Evolutionary conservation across 2,113 vertebrate species (phyloP).

Genomic region (Chaetorhynchus papuensis): DNA sequence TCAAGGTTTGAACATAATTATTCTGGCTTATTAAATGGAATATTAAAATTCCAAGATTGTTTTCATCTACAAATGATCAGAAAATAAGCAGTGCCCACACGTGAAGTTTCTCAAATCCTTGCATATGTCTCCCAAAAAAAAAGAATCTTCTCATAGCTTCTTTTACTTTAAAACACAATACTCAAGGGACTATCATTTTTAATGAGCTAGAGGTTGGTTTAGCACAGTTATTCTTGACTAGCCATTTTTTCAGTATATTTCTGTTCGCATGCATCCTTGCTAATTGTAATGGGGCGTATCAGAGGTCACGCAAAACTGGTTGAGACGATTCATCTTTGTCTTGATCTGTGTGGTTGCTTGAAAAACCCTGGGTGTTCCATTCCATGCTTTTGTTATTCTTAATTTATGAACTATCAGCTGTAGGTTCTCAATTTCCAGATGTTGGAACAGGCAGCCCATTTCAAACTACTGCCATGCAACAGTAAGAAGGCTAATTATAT

Average conservation of each 20-base stretch:
- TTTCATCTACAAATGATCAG: not conserved
- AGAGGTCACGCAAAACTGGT: not conserved
- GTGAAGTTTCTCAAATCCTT: not conserved
- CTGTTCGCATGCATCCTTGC: not conserved
- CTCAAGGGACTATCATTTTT: not conserved
- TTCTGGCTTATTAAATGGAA: not conserved
- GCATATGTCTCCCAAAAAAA: fast-evolving
- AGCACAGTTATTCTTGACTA: not conserved
- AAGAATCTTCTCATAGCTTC: not conserved
- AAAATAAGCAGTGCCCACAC: not conserved
- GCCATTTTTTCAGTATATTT: not conserved
- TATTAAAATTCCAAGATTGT: not conserved
- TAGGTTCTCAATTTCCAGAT: not conserved
- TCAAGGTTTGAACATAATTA: not conserved
- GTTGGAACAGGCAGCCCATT: not conserved
- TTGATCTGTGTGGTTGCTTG: not conserved
- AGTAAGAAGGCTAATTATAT: not conserved
- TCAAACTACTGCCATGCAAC: not conserved
- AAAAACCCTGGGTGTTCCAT: not conserved
- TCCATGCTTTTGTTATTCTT: not conserved
- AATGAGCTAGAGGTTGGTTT: not conserved
- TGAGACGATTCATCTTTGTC: not conserved
- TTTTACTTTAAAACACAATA: not conserved
- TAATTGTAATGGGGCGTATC: not conserved
- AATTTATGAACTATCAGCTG: not conserved